Conservation (phyloP, 2,113 vertebrate genomes). For the Melanocharis versteri region DNA sequence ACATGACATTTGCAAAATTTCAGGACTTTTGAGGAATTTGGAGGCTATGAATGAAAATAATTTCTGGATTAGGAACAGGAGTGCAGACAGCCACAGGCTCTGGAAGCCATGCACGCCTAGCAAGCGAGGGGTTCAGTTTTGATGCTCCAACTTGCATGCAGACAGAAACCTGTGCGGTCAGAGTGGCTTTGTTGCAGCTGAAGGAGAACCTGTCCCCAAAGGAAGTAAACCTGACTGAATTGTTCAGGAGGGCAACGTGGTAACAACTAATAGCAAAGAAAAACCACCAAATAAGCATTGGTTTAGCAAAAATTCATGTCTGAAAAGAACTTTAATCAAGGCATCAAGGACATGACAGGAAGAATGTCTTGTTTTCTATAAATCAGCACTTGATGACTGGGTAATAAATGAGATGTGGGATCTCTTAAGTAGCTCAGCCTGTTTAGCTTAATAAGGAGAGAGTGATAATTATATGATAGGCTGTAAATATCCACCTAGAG, state of each 20-base stretch:
- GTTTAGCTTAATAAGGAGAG: not conserved
- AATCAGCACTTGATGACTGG: not conserved
- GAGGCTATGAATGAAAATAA: not conserved
- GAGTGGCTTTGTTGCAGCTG: not conserved
- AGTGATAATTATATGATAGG: not conserved
- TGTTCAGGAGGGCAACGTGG: not conserved
- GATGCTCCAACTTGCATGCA: not conserved
- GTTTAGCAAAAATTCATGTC: not conserved
- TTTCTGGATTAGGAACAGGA: not conserved
- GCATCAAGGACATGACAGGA: not conserved
- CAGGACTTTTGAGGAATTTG: not conserved
- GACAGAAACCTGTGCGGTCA: not conserved
- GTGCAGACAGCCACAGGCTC: rapidly evolving
- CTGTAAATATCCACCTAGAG: not conserved
- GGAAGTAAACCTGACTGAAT: not conserved
- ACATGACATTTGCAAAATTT: rapidly evolving
- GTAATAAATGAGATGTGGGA: not conserved
- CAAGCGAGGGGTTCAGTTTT: not conserved
- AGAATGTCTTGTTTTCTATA: not conserved
- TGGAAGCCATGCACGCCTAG: not conserved
- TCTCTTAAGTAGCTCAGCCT: not conserved
- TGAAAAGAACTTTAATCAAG: not conserved
- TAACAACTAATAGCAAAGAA: not conserved
- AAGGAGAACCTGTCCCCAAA: not conserved
- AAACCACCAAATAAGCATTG: not conserved